A percentile compares a stretch with the other conserved stretches of the same genome.
These are phyloP conservation scores for Pseudomugil tenellus DNA, from an alignment of 2,797 vertebrate species.

Conservation along the genomic window DNA sequence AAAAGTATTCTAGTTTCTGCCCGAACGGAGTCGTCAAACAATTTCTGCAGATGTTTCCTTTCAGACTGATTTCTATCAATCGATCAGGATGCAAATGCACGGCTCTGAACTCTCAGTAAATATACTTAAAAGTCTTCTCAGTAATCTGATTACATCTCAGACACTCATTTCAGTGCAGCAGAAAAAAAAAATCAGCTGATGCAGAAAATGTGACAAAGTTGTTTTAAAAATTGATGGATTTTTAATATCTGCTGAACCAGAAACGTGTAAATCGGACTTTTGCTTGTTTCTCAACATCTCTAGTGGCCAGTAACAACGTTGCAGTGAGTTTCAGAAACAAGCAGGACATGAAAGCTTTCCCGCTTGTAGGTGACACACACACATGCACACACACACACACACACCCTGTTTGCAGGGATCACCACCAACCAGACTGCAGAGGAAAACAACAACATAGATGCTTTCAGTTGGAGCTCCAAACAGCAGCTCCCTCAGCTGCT, in stretches of 20 bases:
- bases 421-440: slow-evolving; percentile 7
- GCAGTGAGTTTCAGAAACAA: neutral
- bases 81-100: neutral
- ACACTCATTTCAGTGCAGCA: neutral
- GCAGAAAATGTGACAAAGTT: neutral
- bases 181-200: neutral
- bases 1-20: neutral
- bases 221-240: neutral
- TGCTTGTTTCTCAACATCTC: slow-evolving; percentile 34
- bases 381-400: neutral
- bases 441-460: slow-evolving; percentile 25
- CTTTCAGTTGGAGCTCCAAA: slow-evolving; percentile 32
- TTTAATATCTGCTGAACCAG: neutral
- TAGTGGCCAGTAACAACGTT: slow-evolving; percentile 50
- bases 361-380: neutral
- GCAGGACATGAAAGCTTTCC: neutral
- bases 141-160: slow-evolving; percentile 7
- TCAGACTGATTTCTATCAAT: neutral
- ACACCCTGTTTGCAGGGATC: slow-evolving; percentile 13
- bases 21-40: neutral
- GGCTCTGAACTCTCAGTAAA: neutral
- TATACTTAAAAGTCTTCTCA: neutral
- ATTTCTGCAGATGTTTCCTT: neutral
- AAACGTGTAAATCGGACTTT: neutral
- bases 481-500: slow-evolving; percentile 20